These are phyloP conservation scores for Gymnorhina tibicen DNA, from an alignment of 2,113 vertebrate genomes.

Conservation along the genomic window DNA sequence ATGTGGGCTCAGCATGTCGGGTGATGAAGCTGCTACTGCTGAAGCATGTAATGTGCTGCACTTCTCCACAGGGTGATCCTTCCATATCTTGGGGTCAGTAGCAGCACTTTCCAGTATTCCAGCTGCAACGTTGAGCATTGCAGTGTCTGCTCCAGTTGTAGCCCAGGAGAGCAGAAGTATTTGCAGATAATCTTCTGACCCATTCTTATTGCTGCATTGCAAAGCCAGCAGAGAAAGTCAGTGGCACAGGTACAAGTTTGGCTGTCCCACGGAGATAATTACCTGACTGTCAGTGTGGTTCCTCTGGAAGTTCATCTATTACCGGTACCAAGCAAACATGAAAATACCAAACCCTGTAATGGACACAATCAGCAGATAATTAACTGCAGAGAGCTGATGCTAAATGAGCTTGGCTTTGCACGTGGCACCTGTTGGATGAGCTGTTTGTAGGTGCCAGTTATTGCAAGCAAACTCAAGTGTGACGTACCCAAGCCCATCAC, in stretches of 20 bases:
- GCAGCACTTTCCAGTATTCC: background rate
- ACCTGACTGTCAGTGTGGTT: background rate
- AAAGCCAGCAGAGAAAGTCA: background rate
- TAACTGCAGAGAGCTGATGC: background rate
- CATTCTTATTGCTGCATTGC: accelerated
- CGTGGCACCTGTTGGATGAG: background rate
- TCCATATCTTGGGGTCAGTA: accelerated
- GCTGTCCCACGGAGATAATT: background rate
- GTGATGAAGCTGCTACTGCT: background rate
- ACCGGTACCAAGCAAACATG: background rate
- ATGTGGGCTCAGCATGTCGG: background rate
- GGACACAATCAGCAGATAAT: background rate
- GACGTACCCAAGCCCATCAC: accelerated
- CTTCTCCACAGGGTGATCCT: background rate
- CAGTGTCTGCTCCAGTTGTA: background rate
- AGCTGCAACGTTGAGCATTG: accelerated
- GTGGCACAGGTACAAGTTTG: background rate
- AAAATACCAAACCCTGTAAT: background rate
- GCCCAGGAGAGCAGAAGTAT: background rate
- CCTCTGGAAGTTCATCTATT: background rate
- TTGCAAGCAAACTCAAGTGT: background rate
- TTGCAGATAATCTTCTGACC: background rate
- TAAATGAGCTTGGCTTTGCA: background rate
- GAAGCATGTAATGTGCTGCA: accelerated
- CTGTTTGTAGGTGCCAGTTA: background rate